These are phyloP conservation scores for Trichomalopsis sarcophagae DNA, from an alignment of 1,140 invertebrate genomes.

Conservation along the genomic window DNA sequence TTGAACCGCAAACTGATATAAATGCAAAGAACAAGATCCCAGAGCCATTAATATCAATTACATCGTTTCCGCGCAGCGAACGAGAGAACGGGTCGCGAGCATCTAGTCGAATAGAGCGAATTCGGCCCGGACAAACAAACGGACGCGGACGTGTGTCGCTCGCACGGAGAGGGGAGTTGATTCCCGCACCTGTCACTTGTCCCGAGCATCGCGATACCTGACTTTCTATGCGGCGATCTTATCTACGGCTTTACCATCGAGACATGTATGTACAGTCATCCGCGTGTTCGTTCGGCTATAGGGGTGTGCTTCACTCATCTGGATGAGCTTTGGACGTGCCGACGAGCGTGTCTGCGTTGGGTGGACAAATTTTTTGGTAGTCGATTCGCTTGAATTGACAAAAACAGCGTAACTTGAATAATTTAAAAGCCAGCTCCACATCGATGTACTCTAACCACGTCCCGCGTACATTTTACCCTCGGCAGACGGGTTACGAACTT, in stretches of 20 bases:
- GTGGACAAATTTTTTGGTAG: too few relatives aligned
- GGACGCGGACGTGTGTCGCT: neutral
- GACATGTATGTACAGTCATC: neutral
- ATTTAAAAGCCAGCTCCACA: too few relatives aligned
- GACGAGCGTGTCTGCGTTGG: too few relatives aligned
- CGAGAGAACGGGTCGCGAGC: neutral
- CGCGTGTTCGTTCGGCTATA: neutral
- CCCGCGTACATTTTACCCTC: too few relatives aligned
- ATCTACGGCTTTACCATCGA: too few relatives aligned
- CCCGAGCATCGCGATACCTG: neutral
- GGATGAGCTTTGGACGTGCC: neutral
- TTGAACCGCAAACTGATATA: neutral
- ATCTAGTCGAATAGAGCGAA: neutral
- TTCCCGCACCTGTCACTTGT: neutral
- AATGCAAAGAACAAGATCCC: neutral
- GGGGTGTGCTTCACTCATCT: neutral
- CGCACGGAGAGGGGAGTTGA: neutral
- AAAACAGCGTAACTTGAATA: too few relatives aligned
- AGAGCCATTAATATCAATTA: neutral
- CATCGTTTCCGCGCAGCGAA: neutral
- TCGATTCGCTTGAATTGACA: too few relatives aligned
- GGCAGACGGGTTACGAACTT: too few relatives aligned
- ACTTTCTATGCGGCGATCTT: too few relatives aligned
- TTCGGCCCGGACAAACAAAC: neutral
- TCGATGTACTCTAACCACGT: too few relatives aligned